These are phyloP conservation scores for Sus cebifrons DNA, from an alignment of 2,797 vertebrate species.

Conservation along the genomic window DNA sequence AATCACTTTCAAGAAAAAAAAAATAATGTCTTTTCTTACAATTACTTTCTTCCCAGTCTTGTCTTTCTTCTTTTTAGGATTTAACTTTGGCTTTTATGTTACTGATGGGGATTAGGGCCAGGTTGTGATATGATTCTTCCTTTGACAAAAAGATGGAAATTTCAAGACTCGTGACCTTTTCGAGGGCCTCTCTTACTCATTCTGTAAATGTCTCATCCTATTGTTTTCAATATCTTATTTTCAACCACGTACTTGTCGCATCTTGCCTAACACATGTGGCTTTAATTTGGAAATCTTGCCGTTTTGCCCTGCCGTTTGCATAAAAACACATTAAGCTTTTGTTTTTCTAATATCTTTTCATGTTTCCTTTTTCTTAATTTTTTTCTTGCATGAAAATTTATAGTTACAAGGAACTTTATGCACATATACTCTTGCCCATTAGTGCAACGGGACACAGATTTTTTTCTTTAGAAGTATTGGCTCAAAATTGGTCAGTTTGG, in stretches of 20 bases:
- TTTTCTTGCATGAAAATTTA: not conserved
- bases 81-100: not conserved
- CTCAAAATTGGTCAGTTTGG: not conserved
- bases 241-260: not conserved
- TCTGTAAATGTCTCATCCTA: not conserved
- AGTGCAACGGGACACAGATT: not conserved
- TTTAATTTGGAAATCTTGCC: conserved; percentile 64
- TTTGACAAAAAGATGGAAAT: not conserved
- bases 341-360: conserved; percentile 2
- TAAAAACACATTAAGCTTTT: conserved; percentile 12
- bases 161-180: conserved; percentile 29
- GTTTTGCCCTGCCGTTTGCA: conserved; percentile 26
- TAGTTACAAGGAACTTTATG: conserved; percentile 39
- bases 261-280: not conserved
- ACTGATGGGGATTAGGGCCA: not conserved
- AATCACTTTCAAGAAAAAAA: too few relatives aligned
- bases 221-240: conserved; percentile 54
- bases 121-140: conserved; percentile 2
- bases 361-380: not conserved
- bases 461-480: conserved; percentile 5
- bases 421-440: not conserved
- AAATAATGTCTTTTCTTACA: too few relatives aligned
- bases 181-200: not conserved
- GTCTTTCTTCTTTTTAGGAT: too few relatives aligned
- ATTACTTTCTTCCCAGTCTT: too few relatives aligned